Evolutionary conservation across 2,113 vertebrate species (phyloP), one percentile per base, ranked within the genome.

Genomic region (Lontra canadensis): DNA sequence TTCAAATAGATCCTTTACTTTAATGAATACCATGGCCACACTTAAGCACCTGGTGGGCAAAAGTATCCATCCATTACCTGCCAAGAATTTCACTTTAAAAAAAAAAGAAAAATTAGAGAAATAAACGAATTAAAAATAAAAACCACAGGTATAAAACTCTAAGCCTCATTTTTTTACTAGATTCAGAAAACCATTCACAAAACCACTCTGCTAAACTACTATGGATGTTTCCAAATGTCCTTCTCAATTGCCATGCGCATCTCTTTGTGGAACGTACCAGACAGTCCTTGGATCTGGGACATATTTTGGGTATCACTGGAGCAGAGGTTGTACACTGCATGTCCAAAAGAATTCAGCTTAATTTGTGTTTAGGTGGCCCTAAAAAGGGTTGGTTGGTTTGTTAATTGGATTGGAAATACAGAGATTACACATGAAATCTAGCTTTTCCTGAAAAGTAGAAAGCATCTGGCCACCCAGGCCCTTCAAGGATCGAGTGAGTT

Each of bases 181-280:
- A 65, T 65, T 59, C 29, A 80, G 78, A 90, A 96, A 97, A 90
- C 74, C 90, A 36, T 97, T 95, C 55, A 89, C 80, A 93, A 78
- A 87, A 42, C 67, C 47, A 89, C 21, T 76, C 57, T 67, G 67
- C 95, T 34, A 13, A 29, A 87, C 71, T 36, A 42, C 29, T 73
- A 23, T 13, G 52, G 88, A 69, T 82, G 44, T 81, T 95, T 95
- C 29, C 15, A 89, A 95, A 49, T 96, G 49, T 90, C 92, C 8
- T 90, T 87, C 63, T 90, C 69, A 34, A 65, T 80, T 92, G 83
- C 71, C 44, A 17, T 44, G 57, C 18, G 82, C 63, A 55, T 94
- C 67, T 65, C 29, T 13, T 0, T 49, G 39, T 74, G 44, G 86
- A 92, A 71, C 90, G 44, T 44, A 88, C 29, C 61, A 65, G 36